Conservation (phyloP, 2,797 vertebrate species). For the Megalops cyprinoides region DNA sequence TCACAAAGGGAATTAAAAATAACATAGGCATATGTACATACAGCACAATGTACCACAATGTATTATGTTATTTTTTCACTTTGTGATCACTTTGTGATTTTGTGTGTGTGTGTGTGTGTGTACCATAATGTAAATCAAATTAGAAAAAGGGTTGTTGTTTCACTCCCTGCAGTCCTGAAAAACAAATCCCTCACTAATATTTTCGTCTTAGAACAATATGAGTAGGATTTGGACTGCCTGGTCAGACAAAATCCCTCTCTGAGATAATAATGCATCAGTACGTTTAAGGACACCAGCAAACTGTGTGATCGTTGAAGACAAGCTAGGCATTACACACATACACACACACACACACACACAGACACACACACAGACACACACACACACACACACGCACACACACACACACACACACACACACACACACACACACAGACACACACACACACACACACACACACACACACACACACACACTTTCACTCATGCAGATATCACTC, state of each 20-base stretch:
- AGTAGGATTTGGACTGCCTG: not conserved
- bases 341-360: too few species aligned
- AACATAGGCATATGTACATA: too few species aligned
- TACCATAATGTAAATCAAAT: too few species aligned
- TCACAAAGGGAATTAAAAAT: too few species aligned
- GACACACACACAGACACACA: too few species aligned
- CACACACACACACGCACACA: not conserved
- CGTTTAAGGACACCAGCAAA: not conserved
- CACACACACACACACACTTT: conserved; percentile 26
- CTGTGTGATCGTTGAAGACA: too few species aligned
- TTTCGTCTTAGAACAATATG: not conserved
- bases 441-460: conserved; percentile 3
- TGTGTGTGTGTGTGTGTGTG: too few species aligned
- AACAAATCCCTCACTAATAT: not conserved
- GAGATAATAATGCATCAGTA: not conserved
- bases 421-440: not conserved
- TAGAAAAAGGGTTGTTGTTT: not conserved
- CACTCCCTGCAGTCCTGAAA: not conserved
- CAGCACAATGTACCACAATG: too few species aligned
- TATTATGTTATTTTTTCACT: too few species aligned
- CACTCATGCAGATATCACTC: not conserved
- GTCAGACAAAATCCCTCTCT: conserved; percentile 8
- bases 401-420: not conserved
- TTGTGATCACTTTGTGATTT: too few species aligned
- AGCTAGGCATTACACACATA: too few species aligned